Conservation (phyloP, 1,140 invertebrate genomes). For the Pachyrhynchus sulphureomaculatus region DNA sequence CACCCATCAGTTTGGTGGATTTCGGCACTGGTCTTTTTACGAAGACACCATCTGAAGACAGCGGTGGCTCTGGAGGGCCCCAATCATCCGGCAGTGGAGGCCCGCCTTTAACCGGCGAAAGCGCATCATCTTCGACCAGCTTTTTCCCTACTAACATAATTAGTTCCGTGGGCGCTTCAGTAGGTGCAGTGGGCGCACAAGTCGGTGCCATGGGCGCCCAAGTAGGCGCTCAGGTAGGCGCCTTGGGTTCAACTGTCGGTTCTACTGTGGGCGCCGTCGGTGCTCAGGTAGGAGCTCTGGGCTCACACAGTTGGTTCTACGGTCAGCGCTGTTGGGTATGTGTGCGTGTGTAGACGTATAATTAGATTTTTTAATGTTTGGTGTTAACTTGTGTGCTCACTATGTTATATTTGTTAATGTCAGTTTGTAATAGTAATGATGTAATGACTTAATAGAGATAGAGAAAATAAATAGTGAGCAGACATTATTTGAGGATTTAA, state of each 20-base stretch:
- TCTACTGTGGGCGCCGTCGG: constrained; percentile 46
- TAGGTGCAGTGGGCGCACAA: constrained; percentile 44
- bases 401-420: too few relatives aligned
- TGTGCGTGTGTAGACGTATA: constrained; percentile 35
- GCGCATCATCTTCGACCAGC: constrained; percentile 38
- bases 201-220: constrained; percentile 45
- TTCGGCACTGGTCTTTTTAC: constrained; percentile 83
- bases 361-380: background rate
- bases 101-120: constrained; percentile 53
- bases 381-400: too few relatives aligned
- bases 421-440: background rate
- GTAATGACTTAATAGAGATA: background rate
- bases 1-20: constrained; percentile 87
- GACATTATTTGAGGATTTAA: too few relatives aligned
- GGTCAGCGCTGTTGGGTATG: constrained; percentile 49
- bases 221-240: constrained; percentile 47
- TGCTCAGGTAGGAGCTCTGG: constrained; percentile 43
- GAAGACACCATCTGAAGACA: constrained; percentile 85
- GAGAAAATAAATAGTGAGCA: too few relatives aligned
- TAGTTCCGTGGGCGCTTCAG: constrained; percentile 46
- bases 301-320: constrained; percentile 42
- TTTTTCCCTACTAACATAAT: constrained; percentile 51
- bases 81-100: constrained; percentile 48
- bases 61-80: constrained; percentile 55
- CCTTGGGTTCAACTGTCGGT: constrained; percentile 42